These are phyloP conservation scores for Microcebus murinus DNA, from an alignment of 2,113 vertebrate species.

Conservation along the genomic window DNA sequence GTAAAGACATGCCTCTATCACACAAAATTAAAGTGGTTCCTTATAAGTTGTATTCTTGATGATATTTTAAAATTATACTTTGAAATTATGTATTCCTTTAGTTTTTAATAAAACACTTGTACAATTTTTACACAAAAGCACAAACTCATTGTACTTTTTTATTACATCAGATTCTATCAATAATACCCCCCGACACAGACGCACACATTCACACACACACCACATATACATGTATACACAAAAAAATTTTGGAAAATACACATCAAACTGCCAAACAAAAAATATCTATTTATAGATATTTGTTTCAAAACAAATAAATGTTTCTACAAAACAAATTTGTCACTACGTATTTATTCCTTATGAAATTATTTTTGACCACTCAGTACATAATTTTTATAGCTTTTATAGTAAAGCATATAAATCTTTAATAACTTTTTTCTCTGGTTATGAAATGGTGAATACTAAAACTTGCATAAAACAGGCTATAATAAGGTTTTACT, in stretches of 20 bases:
- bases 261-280: background rate
- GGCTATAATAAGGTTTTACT: conserved; percentile 54
- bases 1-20: background rate
- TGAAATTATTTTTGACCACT: conserved; percentile 18
- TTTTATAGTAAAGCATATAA: conserved; percentile 50
- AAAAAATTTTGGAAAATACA: background rate
- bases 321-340: background rate
- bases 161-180: background rate
- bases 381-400: background rate
- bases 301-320: background rate
- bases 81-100: background rate
- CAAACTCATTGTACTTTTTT: background rate
- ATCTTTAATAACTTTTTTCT: conserved; percentile 41
- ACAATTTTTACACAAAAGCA: background rate
- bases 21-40: background rate
- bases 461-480: conserved; percentile 61
- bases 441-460: conserved; percentile 39
- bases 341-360: background rate
- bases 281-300: too few relatives aligned
- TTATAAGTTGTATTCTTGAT: background rate
- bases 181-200: background rate
- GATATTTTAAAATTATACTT: background rate
- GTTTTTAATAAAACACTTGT: background rate
- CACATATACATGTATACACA: background rate
- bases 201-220: background rate